These are phyloP conservation scores for Spinus olivaceus DNA, from an alignment of 2,797 vertebrate species.

Conservation along the genomic window DNA sequence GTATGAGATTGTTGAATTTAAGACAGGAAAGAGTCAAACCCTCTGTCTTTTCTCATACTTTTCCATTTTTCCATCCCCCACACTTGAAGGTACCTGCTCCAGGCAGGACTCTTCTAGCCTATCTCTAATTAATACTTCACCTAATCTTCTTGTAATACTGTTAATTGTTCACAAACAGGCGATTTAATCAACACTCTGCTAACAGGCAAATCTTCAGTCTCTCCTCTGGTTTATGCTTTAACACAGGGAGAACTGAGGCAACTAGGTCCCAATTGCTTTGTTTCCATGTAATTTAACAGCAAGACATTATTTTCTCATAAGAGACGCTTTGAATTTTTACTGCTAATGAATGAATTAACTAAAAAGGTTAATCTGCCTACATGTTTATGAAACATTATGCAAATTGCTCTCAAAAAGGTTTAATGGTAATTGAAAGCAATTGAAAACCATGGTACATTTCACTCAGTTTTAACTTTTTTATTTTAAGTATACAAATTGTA, in stretches of 20 bases:
- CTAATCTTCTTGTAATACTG: conserved; percentile 69
- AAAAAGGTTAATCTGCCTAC: conserved; percentile 82
- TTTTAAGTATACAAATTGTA: conserved; percentile 44
- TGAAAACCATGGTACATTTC: conserved; percentile 75
- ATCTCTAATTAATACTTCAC: conserved; percentile 74
- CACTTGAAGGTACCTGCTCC: neutral
- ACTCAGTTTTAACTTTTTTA: conserved; percentile 57
- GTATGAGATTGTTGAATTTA: neutral
- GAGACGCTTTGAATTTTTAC: conserved; percentile 79
- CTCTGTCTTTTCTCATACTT: neutral
- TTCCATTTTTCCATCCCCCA: neutral
- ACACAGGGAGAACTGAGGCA: conserved; percentile 65
- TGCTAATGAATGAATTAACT: conserved; percentile 85
- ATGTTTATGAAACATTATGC: conserved; percentile 85
- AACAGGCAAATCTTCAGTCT: conserved; percentile 55
- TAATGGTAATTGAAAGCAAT: conserved; percentile 81
- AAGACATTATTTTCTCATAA: conserved; percentile 80
- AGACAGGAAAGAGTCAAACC: neutral
- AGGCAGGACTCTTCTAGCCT: conserved; percentile 28
- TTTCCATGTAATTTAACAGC: conserved; percentile 83
- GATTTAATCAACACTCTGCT: conserved; percentile 72
- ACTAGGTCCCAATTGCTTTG: conserved; percentile 73
- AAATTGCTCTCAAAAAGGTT: conserved; percentile 76
- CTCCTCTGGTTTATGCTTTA: conserved; percentile 45
- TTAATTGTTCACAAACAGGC: conserved; percentile 69